Evolutionary conservation across 2,797 vertebrate species (phyloP), one percentile per base, ranked within the genome.

Genomic region (Perodicticus potto): DNA sequence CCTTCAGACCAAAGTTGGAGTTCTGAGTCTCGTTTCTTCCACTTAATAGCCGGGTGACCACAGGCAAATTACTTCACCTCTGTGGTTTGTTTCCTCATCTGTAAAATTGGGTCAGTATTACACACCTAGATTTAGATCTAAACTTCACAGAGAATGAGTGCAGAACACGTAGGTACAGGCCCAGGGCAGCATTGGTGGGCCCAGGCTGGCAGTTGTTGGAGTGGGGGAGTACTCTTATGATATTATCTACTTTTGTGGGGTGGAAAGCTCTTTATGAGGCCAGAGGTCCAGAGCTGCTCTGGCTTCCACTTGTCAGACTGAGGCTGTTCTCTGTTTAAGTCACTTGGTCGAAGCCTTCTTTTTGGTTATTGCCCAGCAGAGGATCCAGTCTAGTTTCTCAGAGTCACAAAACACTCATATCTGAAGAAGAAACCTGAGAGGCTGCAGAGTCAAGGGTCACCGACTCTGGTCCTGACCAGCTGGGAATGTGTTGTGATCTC

Each of bases 61-160:
- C 32, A 72, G 84, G 45, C 65, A 89, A n/a, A n/a, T 88, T 29
- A 16, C 63, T 73, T 83, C 53, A 20, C 16, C 67, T 96, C 83
- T 91, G 45, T 95, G 77, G 20, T 80, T 40, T 59, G 23, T 80
- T 83, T 94, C n/a, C 61, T 69, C 37, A 23, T 22, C 49, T 78
- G 20, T 74, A 69, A 78, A 27, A 7, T 43, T 0, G 20, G 67
- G 43, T 61, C 55, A 74, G 23, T 57, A 53, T 72, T 76, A 61
- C 2, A 4, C 32, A 20, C 43, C 2, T 14, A 4, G 29, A 29
- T 76, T 61, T 59, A 61, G 12, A 40, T 45, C 57, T 43, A 73
- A 32, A 27, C 45, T 70, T 77, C 19, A 4, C 43, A 45, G 59
- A 9, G 43, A 94, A 55, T 7, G 63, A 37, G 37, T 3, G 12